Conservation (phyloP, 1,140 invertebrate species). For the Andrena cerasifolii region DNA sequence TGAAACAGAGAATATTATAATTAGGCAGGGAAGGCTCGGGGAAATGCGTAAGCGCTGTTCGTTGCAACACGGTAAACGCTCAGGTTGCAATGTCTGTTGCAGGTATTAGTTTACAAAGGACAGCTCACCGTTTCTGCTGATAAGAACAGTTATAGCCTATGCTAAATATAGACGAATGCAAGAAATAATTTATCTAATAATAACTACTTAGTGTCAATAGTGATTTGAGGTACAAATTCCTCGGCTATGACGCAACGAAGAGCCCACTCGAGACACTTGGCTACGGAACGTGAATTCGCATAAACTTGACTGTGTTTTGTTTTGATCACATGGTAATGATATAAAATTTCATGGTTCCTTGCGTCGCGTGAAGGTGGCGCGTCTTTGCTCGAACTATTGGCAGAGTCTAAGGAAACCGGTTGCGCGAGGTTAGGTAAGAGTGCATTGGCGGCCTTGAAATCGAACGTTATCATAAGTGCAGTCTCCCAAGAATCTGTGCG, state of each 20-base stretch:
- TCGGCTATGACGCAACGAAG: too few relatives aligned
- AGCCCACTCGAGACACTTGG: too few relatives aligned
- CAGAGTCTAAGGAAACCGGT: slow-evolving; percentile 48
- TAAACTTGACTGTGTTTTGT: neutral
- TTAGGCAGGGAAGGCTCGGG: neutral
- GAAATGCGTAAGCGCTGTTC: neutral
- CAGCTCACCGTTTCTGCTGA: too few relatives aligned
- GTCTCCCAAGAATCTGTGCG: slow-evolving; percentile 1
- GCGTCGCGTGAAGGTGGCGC: neutral
- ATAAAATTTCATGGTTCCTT: neutral
- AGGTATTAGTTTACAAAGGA: too few relatives aligned
- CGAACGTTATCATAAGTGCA: slow-evolving; percentile 43
- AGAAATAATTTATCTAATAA: too few relatives aligned
- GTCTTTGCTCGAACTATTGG: slow-evolving; percentile 22
- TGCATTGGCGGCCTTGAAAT: slow-evolving; percentile 50
- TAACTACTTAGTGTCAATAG: too few relatives aligned
- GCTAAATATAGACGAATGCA: too few relatives aligned
- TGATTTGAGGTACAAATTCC: too few relatives aligned
- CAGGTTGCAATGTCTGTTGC: too few relatives aligned
- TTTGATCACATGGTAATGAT: neutral
- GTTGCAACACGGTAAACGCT: too few relatives aligned
- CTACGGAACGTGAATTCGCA: too few relatives aligned
- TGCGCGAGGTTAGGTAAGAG: slow-evolving; percentile 24
- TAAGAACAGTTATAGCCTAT: too few relatives aligned
- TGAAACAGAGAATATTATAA: neutral